Evolutionary conservation across 2,888 invertebrate species (phyloP).

Genomic region (Drosophila antonietae): DNA sequence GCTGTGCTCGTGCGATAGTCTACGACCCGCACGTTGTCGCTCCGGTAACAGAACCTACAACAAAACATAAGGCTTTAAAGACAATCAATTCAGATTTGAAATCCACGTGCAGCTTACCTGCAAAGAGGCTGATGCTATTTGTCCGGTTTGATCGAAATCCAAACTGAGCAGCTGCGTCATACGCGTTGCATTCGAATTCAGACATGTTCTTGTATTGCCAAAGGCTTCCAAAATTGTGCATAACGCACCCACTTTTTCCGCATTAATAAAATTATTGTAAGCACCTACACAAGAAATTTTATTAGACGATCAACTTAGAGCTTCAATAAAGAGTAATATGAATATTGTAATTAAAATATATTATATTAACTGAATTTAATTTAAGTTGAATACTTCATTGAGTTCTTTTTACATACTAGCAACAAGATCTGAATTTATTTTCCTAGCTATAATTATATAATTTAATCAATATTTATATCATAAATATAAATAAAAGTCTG

Average conservation of each 20-base stretch:
- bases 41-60: slow-evolving; percentile 93
- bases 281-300: slow-evolving; percentile 81
- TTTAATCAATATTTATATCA: background rate
- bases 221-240: slow-evolving; percentile 95
- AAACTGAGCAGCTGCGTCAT: slow-evolving; percentile 96
- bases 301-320: background rate
- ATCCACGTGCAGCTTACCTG: slow-evolving; percentile 86
- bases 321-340: background rate
- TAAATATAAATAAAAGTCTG: background rate
- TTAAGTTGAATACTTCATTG: too few relatives aligned
- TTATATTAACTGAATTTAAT: background rate
- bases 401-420: too few relatives aligned
- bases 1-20: slow-evolving; percentile 87
- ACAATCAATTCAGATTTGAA: background rate
- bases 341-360: background rate
- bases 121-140: slow-evolving; percentile 94
- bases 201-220: slow-evolving; percentile 93
- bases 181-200: slow-evolving; percentile 95
- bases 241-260: slow-evolving; percentile 93
- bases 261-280: slow-evolving; percentile 90
- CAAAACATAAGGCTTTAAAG: slow-evolving; percentile 10
- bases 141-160: slow-evolving; percentile 97
- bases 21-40: slow-evolving; percentile 88
- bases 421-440: background rate
- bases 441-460: background rate